Evolutionary conservation across 2,888 invertebrate genomes (phyloP).

Genomic region (Merodon equestris): DNA sequence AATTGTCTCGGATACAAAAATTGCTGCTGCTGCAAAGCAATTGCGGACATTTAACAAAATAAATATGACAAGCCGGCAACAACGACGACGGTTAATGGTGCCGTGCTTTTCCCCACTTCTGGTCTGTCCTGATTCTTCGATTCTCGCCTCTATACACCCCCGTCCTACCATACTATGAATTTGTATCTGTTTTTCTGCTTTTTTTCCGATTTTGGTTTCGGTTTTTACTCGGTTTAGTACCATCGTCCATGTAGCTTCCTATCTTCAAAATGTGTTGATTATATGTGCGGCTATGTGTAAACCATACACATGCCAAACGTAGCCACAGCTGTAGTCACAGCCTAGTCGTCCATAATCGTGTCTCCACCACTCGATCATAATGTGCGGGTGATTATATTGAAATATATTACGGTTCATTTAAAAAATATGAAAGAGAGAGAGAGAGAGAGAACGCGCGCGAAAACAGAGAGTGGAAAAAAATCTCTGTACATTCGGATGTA

Average conservation of each 20-base stretch:
- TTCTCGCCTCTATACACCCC: no score
- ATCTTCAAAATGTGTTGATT: conserved; percentile 59
- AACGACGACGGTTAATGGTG: conserved; percentile 21
- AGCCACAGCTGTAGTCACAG: no score
- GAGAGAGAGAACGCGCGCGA: no score
- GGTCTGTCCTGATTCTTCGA: no score
- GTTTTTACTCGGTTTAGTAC: conserved; percentile 49
- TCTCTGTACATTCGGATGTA: conserved; percentile 55
- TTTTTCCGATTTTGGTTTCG: conserved; percentile 46
- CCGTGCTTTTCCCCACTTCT: background rate
- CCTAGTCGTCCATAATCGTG: conserved; percentile 13
- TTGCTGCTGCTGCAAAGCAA: conserved; percentile 71
- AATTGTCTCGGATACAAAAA: conserved; percentile 72
- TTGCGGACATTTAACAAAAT: conserved; percentile 70
- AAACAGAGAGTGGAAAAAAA: conserved; percentile 41
- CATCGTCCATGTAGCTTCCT: conserved; percentile 48
- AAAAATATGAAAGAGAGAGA: conserved; percentile 34
- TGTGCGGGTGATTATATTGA: conserved; percentile 67
- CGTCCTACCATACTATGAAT: no score
- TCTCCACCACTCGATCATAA: conserved; percentile 47
- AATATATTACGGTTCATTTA: conserved; percentile 65
- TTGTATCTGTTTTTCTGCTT: conserved; percentile 18
- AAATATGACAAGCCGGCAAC: conserved; percentile 49
- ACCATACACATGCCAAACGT: conserved; percentile 53
- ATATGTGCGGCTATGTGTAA: conserved; percentile 43